Conservation (phyloP, 1,140 invertebrate genomes). For the Bilobella aurantiaca region DNA sequence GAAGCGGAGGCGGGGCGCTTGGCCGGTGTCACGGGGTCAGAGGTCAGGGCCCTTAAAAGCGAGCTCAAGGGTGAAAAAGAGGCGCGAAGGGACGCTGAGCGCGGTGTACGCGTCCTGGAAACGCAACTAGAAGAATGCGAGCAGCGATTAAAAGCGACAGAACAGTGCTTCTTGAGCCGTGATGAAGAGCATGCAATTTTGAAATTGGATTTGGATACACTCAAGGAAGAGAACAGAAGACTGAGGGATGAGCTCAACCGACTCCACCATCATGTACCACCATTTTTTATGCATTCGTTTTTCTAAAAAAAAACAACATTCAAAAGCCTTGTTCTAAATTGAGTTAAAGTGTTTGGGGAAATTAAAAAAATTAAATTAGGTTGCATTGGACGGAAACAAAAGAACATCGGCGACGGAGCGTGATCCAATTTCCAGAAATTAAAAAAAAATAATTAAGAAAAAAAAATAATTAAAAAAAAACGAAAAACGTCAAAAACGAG, state of each 20-base stretch:
- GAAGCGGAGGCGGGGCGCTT: conserved; percentile 34
- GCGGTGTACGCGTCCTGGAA: conserved; percentile 30
- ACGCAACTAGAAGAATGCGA: conserved; percentile 28
- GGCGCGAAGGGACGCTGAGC: conserved; percentile 24
- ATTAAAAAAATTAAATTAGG: no score
- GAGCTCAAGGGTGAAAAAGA: conserved; percentile 25
- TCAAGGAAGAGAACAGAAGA: conserved; percentile 37
- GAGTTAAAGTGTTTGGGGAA: no score
- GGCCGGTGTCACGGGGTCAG: conserved; percentile 32
- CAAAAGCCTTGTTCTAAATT: no score
- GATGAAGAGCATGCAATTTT: conserved; percentile 37
- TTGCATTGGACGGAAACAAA: no score
- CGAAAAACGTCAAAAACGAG: no score
- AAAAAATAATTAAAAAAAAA: no score
- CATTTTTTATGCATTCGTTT: no score
- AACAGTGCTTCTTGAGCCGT: conserved; percentile 32
- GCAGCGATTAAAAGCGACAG: conserved; percentile 30
- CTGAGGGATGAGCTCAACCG: conserved; percentile 37
- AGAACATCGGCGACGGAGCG: no score
- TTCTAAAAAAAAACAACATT: no score
- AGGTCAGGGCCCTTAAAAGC: conserved; percentile 31
- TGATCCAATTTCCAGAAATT: no score
- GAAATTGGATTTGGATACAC: conserved; percentile 38
- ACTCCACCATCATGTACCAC: conserved; percentile 31
- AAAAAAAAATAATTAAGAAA: no score